Evolutionary conservation across 2,888 invertebrate species (phyloP), one percentile per base, ranked within the genome.

Genomic region (Dione vanillae): DNA sequence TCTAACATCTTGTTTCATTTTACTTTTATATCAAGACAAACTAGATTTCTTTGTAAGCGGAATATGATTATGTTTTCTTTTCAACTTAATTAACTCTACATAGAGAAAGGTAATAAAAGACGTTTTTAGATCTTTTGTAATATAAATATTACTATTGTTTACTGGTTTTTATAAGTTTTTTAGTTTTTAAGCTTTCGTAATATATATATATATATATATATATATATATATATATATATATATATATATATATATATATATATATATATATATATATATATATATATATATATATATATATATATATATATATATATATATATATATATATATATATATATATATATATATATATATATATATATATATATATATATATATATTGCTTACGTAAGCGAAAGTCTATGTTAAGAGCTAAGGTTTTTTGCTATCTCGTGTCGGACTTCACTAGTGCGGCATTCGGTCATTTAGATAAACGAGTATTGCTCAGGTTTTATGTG

Each of bases 401-500:
- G 12, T 56, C n/a, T 8, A 19, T 19, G 49, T 64, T 8, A n/a
- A 16, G 19, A n/a, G 49, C 49, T 8, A n/a, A 16, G 19, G 12
- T 19, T 37, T 64, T 49, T 64, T 37, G 16, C 64, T 64, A 64
- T 47, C 40, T 64, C 51, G 19, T 64, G 64, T n/a, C 19, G 49
- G 49, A 51, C 40, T 64, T 19, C 19, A 40, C 45, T 19, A 59
- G 47, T 64, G 49, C 12, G 40, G 16, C 19, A 35, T 64, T 64
- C 64, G 64, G 64, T 40, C 35, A 51, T 61, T 61, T 45, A 45
- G 61, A 37, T 40, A 64, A 64, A 64, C 47, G 64, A 40, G 19
- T 40, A 64, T 64, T 64, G 64, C 51, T 51, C 51, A 64, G 64
- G 49, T 49, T 64, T 51, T 49, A 64, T 64, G 64, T 49, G 49